Conservation (phyloP, 2,888 invertebrate genomes). For the Mythimna loreyi region DNA sequence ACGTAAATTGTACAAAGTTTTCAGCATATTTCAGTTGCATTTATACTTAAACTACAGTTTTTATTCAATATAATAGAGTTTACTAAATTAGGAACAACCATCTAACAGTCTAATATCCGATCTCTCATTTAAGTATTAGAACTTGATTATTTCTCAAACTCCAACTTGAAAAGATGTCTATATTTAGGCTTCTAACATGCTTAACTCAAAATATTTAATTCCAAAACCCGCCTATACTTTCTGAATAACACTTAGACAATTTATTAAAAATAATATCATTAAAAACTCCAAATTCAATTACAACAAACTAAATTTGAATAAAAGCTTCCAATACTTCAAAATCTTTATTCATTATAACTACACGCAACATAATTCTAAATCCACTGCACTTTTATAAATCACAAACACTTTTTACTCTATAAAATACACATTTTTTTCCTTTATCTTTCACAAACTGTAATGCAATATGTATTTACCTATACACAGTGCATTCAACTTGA, state of each 20-base stretch:
- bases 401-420: not conserved
- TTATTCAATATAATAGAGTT: too few relatives aligned
- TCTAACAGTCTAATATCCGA: not conserved
- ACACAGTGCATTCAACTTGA: constrained; percentile 46
- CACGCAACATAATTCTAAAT: not conserved
- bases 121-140: too few relatives aligned
- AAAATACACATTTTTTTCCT: constrained; percentile 23
- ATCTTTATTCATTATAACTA: not conserved
- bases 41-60: too few relatives aligned
- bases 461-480: constrained; percentile 31
- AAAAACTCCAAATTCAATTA: not conserved
- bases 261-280: too few relatives aligned
- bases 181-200: too few relatives aligned
- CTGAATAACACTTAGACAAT: too few relatives aligned
- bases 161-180: too few relatives aligned
- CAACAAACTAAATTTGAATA: not conserved
- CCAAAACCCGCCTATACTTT: too few relatives aligned
- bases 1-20: not conserved
- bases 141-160: too few relatives aligned
- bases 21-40: not conserved
- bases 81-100: not conserved
- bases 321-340: not conserved
- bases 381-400: not conserved
- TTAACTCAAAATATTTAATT: too few relatives aligned
- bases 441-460: constrained; percentile 36